Percentiles rank a stretch among this genome's conserved stretches.
Evolutionary conservation across 2,797 vertebrate genomes (phyloP).

Genomic region (Allobates femoralis): DNA sequence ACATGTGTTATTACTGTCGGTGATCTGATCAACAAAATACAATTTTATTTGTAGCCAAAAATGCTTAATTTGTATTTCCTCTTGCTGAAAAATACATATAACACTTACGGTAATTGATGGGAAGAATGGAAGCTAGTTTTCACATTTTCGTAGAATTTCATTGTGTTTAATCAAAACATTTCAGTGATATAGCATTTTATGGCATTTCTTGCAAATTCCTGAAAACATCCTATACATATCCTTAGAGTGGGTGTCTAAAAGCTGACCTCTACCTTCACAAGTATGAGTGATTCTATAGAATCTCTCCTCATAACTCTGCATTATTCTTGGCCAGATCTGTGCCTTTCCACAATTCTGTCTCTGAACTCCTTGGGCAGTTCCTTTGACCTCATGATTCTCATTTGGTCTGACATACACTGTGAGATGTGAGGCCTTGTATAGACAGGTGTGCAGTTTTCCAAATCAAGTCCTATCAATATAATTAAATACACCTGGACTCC

Average conservation of each 20-base stretch:
- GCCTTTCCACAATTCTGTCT: no score
- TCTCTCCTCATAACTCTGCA: no score
- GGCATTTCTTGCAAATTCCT: neutral
- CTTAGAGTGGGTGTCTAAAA: neutral
- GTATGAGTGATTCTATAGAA: no score
- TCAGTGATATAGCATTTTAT: neutral
- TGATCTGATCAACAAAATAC: neutral
- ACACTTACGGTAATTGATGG: neutral
- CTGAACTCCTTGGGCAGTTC: no score
- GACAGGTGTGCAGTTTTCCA: no score
- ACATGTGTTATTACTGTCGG: slow-evolving; percentile 38
- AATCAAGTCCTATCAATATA: no score
- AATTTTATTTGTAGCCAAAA: neutral
- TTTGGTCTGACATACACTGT: no score
- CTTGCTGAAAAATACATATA: neutral
- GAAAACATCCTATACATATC: neutral
- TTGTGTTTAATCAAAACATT: neutral
- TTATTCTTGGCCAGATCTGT: no score
- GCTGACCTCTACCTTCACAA: neutral
- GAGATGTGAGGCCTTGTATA: no score
- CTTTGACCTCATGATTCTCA: no score
- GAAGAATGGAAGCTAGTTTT: neutral
- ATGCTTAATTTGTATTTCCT: neutral
- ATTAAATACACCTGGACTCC: no score
- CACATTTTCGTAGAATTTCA: neutral